phyloP scores from a whole-genome alignment of 2,888 invertebrate genomes.

The Chrysina gloriosa region DNA sequence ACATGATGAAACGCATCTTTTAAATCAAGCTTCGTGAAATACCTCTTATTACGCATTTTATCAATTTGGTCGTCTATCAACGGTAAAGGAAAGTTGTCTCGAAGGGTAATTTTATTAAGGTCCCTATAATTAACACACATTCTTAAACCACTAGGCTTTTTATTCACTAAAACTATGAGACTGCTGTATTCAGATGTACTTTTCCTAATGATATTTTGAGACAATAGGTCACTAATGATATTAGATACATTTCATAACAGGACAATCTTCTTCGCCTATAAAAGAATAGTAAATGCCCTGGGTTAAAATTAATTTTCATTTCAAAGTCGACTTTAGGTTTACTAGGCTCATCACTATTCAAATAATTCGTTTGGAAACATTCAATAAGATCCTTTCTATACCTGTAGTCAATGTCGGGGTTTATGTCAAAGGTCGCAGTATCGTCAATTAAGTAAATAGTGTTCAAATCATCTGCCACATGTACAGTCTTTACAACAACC shows the following conservation, averaged over 20 bases:
- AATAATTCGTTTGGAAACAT: background rate
- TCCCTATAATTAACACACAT: conserved; percentile 46
- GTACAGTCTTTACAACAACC: background rate
- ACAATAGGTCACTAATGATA: conserved; percentile 23
- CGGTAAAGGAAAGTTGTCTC: conserved; percentile 34
- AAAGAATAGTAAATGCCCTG: conserved; percentile 22
- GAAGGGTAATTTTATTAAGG: conserved; percentile 31
- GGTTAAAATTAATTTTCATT: conserved; percentile 15
- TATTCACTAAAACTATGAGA: conserved; percentile 46
- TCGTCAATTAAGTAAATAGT: background rate
- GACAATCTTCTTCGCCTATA: conserved; percentile 30
- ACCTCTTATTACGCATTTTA: conserved; percentile 13
- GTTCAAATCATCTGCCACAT: background rate
- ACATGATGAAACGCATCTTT: conserved; percentile 41
- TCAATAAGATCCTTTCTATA: background rate
- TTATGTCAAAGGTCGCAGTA: background rate
- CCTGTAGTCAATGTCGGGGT: conserved; percentile 4
- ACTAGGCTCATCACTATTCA: background rate
- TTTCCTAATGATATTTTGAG: conserved; percentile 30
- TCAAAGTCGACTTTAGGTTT: conserved; percentile 13
- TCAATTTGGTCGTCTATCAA: conserved; percentile 38
- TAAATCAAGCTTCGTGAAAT: conserved; percentile 25
- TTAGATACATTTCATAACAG: conserved; percentile 27
- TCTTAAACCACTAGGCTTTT: conserved; percentile 43
- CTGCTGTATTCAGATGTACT: conserved; percentile 44